Percentiles rank a stretch among this genome's conserved stretches.
Conservation (phyloP, 2,797 vertebrate genomes). For the Danio kyathit region DNA sequence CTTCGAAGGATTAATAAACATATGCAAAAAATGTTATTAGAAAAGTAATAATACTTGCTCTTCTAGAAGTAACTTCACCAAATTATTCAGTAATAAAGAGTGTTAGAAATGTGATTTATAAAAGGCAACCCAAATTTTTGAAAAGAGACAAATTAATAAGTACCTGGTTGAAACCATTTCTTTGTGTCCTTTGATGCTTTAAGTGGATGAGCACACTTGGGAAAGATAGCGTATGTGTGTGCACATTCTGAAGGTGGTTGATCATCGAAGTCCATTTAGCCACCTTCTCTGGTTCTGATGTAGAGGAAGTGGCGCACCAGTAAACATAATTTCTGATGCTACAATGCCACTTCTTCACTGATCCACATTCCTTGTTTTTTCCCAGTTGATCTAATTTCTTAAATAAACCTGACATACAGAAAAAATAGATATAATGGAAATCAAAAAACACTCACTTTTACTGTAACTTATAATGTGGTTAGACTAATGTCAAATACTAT, state of each 20-base stretch:
- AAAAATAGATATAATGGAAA: not conserved
- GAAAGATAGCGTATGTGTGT: not conserved
- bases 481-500: no score
- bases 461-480: no score
- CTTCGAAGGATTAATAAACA: no score
- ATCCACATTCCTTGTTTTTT: not conserved
- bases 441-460: not conserved
- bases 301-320: not conserved
- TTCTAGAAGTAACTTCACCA: no score
- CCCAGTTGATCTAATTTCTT: not conserved
- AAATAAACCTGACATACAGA: not conserved
- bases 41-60: no score
- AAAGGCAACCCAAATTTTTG: no score
- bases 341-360: not conserved
- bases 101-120: no score
- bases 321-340: constrained; percentile 14
- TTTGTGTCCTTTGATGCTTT: no score
- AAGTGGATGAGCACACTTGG: not conserved
- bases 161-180: no score
- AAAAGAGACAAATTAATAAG: no score
- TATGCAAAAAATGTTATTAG: no score
- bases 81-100: no score
- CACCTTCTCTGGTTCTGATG: not conserved
- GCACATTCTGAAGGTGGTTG: constrained; percentile 10
- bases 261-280: constrained; percentile 8